These are phyloP conservation scores for Catharus ustulatus DNA, from an alignment of 2,797 vertebrate species.

Conservation along the genomic window DNA sequence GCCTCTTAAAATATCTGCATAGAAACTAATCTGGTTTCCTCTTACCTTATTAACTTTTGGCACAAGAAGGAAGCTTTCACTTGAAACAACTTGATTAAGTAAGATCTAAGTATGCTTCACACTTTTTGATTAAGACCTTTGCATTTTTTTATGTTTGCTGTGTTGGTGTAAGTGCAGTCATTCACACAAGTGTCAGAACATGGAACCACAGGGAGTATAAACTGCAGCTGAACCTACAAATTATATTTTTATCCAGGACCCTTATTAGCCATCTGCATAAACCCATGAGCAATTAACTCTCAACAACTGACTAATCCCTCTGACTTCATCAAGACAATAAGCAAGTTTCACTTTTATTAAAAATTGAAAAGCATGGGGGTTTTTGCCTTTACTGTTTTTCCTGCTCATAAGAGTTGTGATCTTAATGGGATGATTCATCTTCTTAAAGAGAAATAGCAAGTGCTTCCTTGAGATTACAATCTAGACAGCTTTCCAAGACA, in stretches of 20 bases:
- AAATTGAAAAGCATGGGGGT: not conserved
- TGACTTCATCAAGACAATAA: not conserved
- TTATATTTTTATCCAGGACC: not conserved
- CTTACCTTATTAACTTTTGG: not conserved
- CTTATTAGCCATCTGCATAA: not conserved
- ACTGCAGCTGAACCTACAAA: not conserved
- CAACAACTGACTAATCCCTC: not conserved
- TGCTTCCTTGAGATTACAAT: not conserved
- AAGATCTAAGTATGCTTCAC: not conserved
- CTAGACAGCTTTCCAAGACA: not conserved
- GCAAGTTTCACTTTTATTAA: not conserved
- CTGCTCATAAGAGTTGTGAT: not conserved
- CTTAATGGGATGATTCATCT: not conserved
- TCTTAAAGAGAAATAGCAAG: not conserved
- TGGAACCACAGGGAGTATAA: not conserved
- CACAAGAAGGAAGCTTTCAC: not conserved
- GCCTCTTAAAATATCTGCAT: not conserved
- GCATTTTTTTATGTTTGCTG: not conserved
- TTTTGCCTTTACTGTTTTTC: not conserved
- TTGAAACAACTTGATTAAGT: not conserved
- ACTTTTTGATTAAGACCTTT: not conserved
- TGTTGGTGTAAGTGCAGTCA: not conserved
- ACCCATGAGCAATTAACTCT: not conserved
- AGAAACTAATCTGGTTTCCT: not conserved
- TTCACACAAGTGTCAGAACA: not conserved